Evolutionary conservation across 2,888 invertebrate species (phyloP).

Genomic region (Athrips mouffetella): DNA sequence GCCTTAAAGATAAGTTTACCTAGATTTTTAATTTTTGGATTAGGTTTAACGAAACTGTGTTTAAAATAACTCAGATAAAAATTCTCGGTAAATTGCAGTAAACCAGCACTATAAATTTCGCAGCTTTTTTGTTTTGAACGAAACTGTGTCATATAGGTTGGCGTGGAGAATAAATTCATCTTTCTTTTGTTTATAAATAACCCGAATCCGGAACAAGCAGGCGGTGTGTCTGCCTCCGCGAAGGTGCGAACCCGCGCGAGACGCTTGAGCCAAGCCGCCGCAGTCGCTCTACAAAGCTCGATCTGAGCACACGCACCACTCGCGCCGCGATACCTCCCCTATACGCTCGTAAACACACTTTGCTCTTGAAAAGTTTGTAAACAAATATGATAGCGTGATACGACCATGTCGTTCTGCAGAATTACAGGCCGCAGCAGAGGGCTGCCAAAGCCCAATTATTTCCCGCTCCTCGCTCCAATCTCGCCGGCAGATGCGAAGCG

Average conservation of each 20-base stretch:
- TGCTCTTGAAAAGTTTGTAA: constrained; percentile 40
- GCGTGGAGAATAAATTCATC: constrained; percentile 62
- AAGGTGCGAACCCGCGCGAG: constrained; percentile 58
- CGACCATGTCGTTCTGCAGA: constrained; percentile 84
- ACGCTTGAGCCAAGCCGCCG: constrained; percentile 37
- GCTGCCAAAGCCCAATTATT: constrained; percentile 89
- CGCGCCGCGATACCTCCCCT: constrained; percentile 42
- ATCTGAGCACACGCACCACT: constrained; percentile 50
- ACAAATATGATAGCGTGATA: constrained; percentile 66
- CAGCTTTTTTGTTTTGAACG: constrained; percentile 47
- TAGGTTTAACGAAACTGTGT: constrained; percentile 25
- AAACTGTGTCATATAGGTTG: constrained; percentile 69
- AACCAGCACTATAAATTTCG: constrained; percentile 30
- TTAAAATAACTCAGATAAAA: constrained; percentile 25
- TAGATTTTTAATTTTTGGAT: constrained; percentile 19
- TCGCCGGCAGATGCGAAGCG: constrained; percentile 90
- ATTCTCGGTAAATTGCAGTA: constrained; percentile 15
- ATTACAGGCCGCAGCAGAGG: constrained; percentile 89
- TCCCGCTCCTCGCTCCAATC: constrained; percentile 87
- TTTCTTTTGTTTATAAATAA: constrained; percentile 74
- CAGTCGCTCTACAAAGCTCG: constrained; percentile 58
- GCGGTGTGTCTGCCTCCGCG: constrained; percentile 66
- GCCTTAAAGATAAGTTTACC: too few relatives aligned
- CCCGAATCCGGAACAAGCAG: constrained; percentile 71
- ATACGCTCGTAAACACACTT: constrained; percentile 37